These are phyloP conservation scores for Dyspetes luteomarginatus DNA, from an alignment of 2,888 invertebrate genomes.

Conservation along the genomic window DNA sequence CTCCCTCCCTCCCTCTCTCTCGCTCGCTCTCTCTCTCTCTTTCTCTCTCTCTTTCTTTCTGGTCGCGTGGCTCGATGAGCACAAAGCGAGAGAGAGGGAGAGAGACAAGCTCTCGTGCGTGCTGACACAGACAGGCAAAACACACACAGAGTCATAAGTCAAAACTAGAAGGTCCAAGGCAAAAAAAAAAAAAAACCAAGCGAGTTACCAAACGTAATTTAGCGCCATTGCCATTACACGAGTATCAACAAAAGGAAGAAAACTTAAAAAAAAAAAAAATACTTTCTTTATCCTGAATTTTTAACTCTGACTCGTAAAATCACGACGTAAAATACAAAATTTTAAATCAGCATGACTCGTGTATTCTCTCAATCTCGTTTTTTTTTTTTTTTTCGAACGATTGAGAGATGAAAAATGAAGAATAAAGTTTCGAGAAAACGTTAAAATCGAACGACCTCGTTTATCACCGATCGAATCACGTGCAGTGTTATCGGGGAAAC, in stretches of 20 bases:
- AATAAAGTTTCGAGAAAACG: background rate
- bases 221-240: constrained; percentile 55
- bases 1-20: constrained; percentile 65
- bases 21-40: no score
- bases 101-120: constrained; percentile 18
- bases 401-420: background rate
- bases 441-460: background rate
- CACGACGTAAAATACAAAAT: background rate
- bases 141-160: constrained; percentile 36
- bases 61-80: constrained; percentile 60
- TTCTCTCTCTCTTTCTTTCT: no score
- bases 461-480: constrained; percentile 8
- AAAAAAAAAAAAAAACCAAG: constrained; percentile 35
- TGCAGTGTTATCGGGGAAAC: constrained; percentile 30
- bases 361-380: background rate
- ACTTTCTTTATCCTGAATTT: no score
- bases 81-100: constrained; percentile 20
- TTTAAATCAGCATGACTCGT: no score
- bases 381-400: background rate
- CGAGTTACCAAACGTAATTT: constrained; percentile 58
- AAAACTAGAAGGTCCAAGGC: constrained; percentile 34
- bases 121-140: background rate
- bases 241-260: constrained; percentile 19
- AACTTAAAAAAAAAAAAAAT: background rate
- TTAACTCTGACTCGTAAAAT: no score